Percentiles rank a stretch among this genome's conserved stretches.
These are phyloP conservation scores for Fundulus diaphanus DNA, from an alignment of 2,797 vertebrate species.

Conservation along the genomic window DNA sequence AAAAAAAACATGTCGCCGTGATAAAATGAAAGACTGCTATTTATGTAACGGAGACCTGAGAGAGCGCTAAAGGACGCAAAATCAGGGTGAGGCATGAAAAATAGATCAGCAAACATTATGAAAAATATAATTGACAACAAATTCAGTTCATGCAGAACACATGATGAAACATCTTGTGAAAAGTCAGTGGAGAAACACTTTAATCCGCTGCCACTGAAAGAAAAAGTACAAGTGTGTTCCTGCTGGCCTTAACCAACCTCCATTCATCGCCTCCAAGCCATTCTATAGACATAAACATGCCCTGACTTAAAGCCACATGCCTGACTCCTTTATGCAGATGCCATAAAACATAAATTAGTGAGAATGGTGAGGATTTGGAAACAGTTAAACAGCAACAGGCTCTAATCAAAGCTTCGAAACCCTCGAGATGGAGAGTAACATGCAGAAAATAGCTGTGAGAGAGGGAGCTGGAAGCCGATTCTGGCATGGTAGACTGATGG, in stretches of 20 bases:
- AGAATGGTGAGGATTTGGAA: conserved; percentile 18
- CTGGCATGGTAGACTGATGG: conserved; percentile 13
- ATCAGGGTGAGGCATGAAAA: background rate
- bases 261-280: conserved; percentile 18
- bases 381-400: background rate
- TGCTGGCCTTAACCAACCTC: conserved; percentile 20
- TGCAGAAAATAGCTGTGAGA: conserved; percentile 33
- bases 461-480: conserved; percentile 11
- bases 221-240: background rate
- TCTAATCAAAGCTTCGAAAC: conserved; percentile 13
- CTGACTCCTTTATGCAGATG: conserved; percentile 39
- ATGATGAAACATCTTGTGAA: background rate
- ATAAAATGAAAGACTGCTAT: background rate
- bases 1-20: too few relatives aligned
- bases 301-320: conserved; percentile 48
- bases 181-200: background rate
- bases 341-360: conserved; percentile 53
- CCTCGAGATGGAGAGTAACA: conserved; percentile 35
- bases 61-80: background rate
- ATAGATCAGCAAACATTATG: background rate
- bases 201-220: background rate
- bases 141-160: background rate
- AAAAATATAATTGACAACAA: background rate
- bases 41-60: background rate
- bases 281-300: conserved; percentile 45